phyloP scores from a whole-genome alignment of 2,113 vertebrate genomes.

The Urocitellus parryii region DNA sequence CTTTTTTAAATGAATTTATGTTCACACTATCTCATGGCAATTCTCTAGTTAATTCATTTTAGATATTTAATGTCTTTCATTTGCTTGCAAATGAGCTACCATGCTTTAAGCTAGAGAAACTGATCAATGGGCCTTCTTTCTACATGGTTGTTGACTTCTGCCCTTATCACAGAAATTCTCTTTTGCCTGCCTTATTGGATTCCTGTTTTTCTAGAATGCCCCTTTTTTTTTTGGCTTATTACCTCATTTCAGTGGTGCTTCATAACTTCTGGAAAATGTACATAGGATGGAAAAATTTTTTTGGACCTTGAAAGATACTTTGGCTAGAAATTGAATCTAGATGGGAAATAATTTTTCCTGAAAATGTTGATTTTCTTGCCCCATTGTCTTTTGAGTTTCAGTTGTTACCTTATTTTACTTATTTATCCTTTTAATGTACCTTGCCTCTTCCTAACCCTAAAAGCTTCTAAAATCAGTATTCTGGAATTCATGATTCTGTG shows the following conservation, averaged over 20 bases:
- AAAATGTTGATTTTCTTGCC: not conserved
- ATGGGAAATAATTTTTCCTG: constrained; percentile 36
- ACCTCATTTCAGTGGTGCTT: not conserved
- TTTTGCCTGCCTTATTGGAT: not conserved
- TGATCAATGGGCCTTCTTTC: not conserved
- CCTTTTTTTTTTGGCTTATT: not conserved
- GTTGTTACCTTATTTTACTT: not conserved
- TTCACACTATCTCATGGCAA: not conserved
- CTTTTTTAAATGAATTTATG: not conserved
- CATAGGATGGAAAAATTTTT: not conserved
- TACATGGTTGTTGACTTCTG: not conserved
- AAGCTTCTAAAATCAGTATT: not conserved
- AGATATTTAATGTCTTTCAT: not conserved
- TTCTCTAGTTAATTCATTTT: not conserved
- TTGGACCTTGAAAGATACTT: constrained; percentile 11
- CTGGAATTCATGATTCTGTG: not conserved
- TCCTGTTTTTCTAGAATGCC: constrained; percentile 17
- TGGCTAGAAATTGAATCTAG: constrained; percentile 43
- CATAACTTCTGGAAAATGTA: not conserved
- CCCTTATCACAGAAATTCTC: not conserved
- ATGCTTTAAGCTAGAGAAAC: not conserved
- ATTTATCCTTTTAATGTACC: not conserved
- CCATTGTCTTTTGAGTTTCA: not conserved
- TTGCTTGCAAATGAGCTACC: not conserved
- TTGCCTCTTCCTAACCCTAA: not conserved